These are phyloP conservation scores for Mimas tiliae DNA, from an alignment of 2,888 invertebrate genomes.

Conservation along the genomic window DNA sequence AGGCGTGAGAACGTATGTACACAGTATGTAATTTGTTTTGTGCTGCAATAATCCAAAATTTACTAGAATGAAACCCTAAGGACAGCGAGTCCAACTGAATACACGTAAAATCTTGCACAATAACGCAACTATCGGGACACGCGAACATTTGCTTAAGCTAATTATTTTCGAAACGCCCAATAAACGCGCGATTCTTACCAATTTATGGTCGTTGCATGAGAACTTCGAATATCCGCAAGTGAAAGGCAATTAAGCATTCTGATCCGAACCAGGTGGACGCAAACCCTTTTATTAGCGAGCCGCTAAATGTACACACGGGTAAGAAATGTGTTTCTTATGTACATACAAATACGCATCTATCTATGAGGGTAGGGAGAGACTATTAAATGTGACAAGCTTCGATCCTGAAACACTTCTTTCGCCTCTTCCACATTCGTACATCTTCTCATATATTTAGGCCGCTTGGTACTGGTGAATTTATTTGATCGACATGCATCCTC, in stretches of 20 bases:
- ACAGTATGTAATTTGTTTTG: too few relatives aligned
- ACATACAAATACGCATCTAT: too few relatives aligned
- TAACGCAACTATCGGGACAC: not conserved
- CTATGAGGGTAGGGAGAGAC: too few relatives aligned
- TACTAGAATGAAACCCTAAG: too few relatives aligned
- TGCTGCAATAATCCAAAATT: too few relatives aligned
- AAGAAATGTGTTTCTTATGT: not conserved
- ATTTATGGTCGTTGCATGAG: constrained; percentile 18
- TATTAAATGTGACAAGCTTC: too few relatives aligned
- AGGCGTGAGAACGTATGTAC: too few relatives aligned
- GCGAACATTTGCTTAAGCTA: not conserved
- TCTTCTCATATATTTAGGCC: too few relatives aligned
- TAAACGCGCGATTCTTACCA: constrained; percentile 3
- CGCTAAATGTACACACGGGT: constrained; percentile 10
- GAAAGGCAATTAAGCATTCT: constrained; percentile 40
- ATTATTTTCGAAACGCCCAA: constrained; percentile 16
- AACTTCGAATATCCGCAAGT: constrained; percentile 21
- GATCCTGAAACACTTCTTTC: too few relatives aligned
- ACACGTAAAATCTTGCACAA: not conserved
- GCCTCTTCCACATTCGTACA: too few relatives aligned
- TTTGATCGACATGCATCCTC: too few relatives aligned
- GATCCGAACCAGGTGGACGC: constrained; percentile 37
- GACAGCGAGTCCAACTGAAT: not conserved
- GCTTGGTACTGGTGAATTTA: too few relatives aligned
- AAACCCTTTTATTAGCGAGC: constrained; percentile 17